A percentile compares a stretch with the other conserved stretches of the same genome.
Conservation (phyloP, 1,140 invertebrate species). For the Solenopsis fugax region DNA sequence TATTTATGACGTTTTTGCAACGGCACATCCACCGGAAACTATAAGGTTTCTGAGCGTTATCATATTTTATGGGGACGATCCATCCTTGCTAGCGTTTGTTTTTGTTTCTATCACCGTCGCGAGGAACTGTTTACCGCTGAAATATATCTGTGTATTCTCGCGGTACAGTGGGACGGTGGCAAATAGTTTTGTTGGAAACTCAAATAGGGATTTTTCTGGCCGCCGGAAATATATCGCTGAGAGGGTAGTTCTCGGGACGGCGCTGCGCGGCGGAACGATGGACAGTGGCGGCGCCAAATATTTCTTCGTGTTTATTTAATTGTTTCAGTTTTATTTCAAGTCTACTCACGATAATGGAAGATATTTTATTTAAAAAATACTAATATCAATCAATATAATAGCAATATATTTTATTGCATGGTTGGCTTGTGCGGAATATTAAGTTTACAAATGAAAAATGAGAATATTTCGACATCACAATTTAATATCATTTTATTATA, state of each 20-base stretch:
- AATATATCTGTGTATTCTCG: slow-evolving; percentile 48
- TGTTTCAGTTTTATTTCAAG: slow-evolving; percentile 13
- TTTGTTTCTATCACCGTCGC: slow-evolving; percentile 54
- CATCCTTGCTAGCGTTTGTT: slow-evolving; percentile 47
- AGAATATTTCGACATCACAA: slow-evolving; percentile 23
- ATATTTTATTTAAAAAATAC: slow-evolving; percentile 14
- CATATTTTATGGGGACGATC: slow-evolving; percentile 65
- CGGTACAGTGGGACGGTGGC: slow-evolving; percentile 31
- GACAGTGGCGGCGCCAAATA: neutral
- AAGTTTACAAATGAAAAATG: slow-evolving; percentile 38
- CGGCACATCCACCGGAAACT: slow-evolving; percentile 54
- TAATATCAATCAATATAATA: slow-evolving; percentile 12
- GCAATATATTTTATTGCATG: neutral
- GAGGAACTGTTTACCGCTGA: slow-evolving; percentile 51
- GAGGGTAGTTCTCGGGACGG: neutral
- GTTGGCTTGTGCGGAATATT: slow-evolving; percentile 13
- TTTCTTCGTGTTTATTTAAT: slow-evolving; percentile 21
- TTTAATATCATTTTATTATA: slow-evolving; percentile 14
- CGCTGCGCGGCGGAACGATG: neutral
- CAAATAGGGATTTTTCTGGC: slow-evolving; percentile 52
- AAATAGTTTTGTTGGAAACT: slow-evolving; percentile 58
- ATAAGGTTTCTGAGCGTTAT: slow-evolving; percentile 55
- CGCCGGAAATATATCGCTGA: slow-evolving; percentile 40
- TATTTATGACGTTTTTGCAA: slow-evolving; percentile 69
- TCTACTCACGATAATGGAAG: neutral